A percentile compares a stretch with the other conserved stretches of the same genome.
Evolutionary conservation across 2,797 vertebrate genomes (phyloP).

Genomic region (Enteromius afrohamiltoni): DNA sequence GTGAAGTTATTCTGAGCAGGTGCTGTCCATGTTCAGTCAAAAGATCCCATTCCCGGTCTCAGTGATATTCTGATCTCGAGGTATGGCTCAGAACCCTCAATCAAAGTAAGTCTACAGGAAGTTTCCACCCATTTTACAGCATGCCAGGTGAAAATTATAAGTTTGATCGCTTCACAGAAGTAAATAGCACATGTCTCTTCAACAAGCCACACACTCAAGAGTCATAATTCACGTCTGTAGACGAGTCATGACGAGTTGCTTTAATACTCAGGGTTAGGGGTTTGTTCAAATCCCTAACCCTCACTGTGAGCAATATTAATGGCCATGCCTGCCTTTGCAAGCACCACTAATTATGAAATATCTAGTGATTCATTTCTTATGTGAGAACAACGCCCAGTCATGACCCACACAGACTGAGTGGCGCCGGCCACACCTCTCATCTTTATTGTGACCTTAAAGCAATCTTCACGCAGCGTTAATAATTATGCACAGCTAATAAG

Average conservation of each 20-base stretch:
- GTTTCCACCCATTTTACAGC: constrained; percentile 2
- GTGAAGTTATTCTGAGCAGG: background rate
- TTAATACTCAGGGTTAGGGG: constrained; percentile 20
- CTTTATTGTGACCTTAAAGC: constrained; percentile 45
- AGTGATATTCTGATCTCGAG: background rate
- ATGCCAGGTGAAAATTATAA: constrained; percentile 5
- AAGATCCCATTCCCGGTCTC: background rate
- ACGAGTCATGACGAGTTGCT: background rate
- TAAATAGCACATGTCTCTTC: constrained; percentile 8
- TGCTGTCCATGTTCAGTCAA: background rate
- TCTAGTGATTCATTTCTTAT: constrained; percentile 42
- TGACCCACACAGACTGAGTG: constrained; percentile 30
- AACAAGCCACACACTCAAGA: background rate
- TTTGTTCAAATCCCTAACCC: constrained; percentile 27
- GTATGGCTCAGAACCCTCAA: background rate
- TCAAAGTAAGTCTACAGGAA: background rate
- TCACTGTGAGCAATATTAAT: constrained; percentile 23
- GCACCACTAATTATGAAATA: constrained; percentile 33
- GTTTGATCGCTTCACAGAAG: background rate
- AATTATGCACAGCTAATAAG: constrained; percentile 42
- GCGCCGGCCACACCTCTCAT: constrained; percentile 34
- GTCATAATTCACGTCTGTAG: constrained; percentile 3
- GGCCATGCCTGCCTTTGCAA: constrained; percentile 33
- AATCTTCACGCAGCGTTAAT: constrained; percentile 17
- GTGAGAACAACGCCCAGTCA: constrained; percentile 36